Conservation (phyloP, 2,888 invertebrate species). For the Amorpha juglandis region DNA sequence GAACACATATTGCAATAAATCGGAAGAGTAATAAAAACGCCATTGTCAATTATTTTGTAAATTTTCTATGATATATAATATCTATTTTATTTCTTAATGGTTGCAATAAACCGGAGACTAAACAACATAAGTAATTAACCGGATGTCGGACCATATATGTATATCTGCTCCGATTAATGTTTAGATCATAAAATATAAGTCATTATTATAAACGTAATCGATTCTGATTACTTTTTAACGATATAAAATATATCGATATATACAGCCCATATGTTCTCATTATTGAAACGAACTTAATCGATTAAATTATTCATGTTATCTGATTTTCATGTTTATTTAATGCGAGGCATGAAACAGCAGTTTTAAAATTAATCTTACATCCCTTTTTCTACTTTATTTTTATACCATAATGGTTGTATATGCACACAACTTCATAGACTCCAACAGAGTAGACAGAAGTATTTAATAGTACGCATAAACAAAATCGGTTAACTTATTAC, state of each 20-base stretch:
- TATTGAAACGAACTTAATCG: not conserved
- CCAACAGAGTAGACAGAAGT: no score
- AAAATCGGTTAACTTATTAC: not conserved
- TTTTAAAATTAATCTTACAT: not conserved
- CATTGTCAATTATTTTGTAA: no score
- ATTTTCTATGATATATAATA: not conserved
- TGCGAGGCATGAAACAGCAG: not conserved
- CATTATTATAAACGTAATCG: not conserved
- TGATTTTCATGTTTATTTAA: not conserved
- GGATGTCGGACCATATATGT: not conserved
- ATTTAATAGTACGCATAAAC: no score
- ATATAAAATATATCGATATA: conserved; percentile 3
- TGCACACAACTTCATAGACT: no score
- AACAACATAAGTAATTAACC: not conserved
- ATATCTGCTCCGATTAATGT: not conserved
- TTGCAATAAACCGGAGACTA: not conserved
- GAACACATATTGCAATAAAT: no score
- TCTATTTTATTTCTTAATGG: not conserved
- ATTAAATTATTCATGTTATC: not conserved
- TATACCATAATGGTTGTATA: no score
- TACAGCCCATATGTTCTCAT: not conserved
- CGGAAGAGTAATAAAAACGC: no score
- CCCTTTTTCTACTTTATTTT: no score
- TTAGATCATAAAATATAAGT: not conserved
- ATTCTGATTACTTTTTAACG: not conserved